phyloP scores from a whole-genome alignment of 1,140 invertebrate genomes.

The Ruditapes philippinarum region DNA sequence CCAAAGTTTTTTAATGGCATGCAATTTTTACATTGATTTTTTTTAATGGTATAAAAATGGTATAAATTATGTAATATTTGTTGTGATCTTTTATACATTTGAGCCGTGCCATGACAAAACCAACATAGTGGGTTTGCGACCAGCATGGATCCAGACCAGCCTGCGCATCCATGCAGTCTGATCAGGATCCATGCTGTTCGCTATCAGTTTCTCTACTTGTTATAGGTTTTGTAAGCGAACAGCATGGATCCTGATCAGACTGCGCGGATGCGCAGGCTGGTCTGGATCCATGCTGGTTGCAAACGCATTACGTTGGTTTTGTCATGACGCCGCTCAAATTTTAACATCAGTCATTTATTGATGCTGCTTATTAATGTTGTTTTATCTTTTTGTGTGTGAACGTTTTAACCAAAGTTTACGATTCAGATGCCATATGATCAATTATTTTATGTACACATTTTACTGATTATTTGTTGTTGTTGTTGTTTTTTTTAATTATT shows the following conservation, averaged over 20 bases:
- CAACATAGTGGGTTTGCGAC: too few relatives aligned
- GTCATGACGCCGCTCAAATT: too few relatives aligned
- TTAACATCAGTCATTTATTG: neutral
- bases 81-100: conserved; percentile 3
- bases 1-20: conserved; percentile 3
- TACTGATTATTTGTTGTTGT: neutral
- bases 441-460: conserved; percentile 9
- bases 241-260: too few relatives aligned
- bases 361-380: neutral
- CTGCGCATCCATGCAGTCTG: too few relatives aligned
- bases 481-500: neutral
- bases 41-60: neutral
- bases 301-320: too few relatives aligned
- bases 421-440: conserved; percentile 34
- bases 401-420: conserved; percentile 36
- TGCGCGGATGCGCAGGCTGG: too few relatives aligned
- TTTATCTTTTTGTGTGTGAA: neutral
- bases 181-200: too few relatives aligned
- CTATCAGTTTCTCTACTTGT: too few relatives aligned
- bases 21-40: neutral
- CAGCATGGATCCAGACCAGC: too few relatives aligned
- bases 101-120: too few relatives aligned
- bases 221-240: too few relatives aligned
- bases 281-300: too few relatives aligned
- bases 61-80: neutral